A percentile compares a stretch with the other conserved stretches of the same genome.
Evolutionary conservation across 2,797 vertebrate species (phyloP).

Genomic region (Hydrolagus colliei): DNA sequence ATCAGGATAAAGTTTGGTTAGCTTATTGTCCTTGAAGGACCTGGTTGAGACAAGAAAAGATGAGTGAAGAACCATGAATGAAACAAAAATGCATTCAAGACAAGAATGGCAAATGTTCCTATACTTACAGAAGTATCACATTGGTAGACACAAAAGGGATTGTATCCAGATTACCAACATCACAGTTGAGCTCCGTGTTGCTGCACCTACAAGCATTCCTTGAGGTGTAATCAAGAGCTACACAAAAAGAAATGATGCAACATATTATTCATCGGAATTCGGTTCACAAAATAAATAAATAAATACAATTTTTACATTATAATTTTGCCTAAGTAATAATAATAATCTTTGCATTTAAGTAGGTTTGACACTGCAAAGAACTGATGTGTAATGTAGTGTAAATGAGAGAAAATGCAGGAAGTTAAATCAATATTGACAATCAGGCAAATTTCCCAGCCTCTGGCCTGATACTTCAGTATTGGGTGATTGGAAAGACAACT

Average conservation of each 20-base stretch:
- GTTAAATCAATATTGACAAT: too few species aligned
- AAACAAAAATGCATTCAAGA: background rate
- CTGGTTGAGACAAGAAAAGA: conserved; percentile 52
- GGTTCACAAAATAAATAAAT: background rate
- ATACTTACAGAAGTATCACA: conserved; percentile 84
- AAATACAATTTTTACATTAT: background rate
- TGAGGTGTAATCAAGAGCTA: conserved; percentile 73
- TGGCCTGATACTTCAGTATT: too few species aligned
- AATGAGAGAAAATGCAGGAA: too few species aligned
- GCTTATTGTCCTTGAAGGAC: conserved; percentile 75
- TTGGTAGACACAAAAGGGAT: conserved; percentile 76
- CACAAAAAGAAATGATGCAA: conserved; percentile 29
- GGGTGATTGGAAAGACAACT: too few species aligned
- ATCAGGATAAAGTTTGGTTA: conserved; percentile 70
- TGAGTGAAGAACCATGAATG: background rate
- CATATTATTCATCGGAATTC: background rate
- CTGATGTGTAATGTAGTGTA: too few species aligned
- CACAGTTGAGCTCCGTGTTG: conserved; percentile 78
- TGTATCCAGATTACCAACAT: conserved; percentile 61
- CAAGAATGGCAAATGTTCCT: background rate
- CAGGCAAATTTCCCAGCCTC: too few species aligned
- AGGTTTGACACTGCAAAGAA: too few species aligned
- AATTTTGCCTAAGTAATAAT: too few species aligned
- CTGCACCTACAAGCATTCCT: conserved; percentile 64
- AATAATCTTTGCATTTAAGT: too few species aligned